Evolutionary conservation across 2,113 vertebrate genomes (phyloP).

Genomic region (Albula glossodonta): DNA sequence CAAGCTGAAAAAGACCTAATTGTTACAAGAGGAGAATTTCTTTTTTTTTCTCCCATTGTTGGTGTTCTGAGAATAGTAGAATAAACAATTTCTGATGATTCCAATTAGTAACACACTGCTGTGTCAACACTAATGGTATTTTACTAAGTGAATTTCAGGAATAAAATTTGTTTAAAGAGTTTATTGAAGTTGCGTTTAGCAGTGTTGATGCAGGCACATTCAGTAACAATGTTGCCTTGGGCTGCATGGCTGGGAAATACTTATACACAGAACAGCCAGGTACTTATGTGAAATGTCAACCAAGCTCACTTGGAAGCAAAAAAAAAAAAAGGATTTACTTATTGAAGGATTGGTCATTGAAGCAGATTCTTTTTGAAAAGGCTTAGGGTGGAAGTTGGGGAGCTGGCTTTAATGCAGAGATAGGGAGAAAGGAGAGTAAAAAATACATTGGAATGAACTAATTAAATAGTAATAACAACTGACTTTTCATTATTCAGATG

Average conservation of each 20-base stretch:
- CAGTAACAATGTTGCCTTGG: background rate
- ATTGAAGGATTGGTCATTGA: too few relatives aligned
- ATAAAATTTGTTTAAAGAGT: background rate
- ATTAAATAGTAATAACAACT: too few relatives aligned
- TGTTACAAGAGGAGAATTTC: constrained; percentile 79
- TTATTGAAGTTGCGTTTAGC: background rate
- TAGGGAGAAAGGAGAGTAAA: too few relatives aligned
- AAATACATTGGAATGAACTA: too few relatives aligned
- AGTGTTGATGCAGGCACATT: background rate
- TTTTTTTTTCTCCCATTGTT: constrained; percentile 56
- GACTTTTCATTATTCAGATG: too few relatives aligned
- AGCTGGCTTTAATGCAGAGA: too few relatives aligned
- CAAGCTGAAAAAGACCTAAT: background rate
- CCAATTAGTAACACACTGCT: constrained; percentile 20
- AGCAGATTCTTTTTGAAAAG: too few relatives aligned
- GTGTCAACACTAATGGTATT: constrained; percentile 2
- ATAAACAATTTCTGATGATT: constrained; percentile 26
- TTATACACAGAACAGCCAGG: too few relatives aligned
- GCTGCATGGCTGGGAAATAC: background rate
- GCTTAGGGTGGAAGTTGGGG: too few relatives aligned
- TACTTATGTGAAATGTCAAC: too few relatives aligned
- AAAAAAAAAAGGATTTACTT: too few relatives aligned
- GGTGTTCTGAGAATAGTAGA: constrained; percentile 15
- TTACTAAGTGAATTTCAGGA: background rate
- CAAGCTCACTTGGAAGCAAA: too few relatives aligned